These are phyloP conservation scores for Trichogramma pretiosum DNA, from an alignment of 1,140 invertebrate species.

Conservation along the genomic window DNA sequence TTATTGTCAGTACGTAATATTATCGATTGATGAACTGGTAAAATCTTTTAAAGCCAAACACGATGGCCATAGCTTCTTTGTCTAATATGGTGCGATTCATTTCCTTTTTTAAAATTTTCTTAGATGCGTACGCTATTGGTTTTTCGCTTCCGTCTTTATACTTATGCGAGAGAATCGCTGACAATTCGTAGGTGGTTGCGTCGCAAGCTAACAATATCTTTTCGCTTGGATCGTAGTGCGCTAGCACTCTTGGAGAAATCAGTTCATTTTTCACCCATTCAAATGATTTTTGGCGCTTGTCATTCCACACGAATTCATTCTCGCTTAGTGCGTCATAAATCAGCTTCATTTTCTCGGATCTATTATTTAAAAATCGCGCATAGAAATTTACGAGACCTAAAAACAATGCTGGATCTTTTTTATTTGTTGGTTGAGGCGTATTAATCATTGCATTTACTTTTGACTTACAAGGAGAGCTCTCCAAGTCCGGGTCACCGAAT, in stretches of 20 bases:
- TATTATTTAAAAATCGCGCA: background rate
- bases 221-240: background rate
- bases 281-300: background rate
- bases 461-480: no score
- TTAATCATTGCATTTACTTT: background rate
- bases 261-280: slow-evolving; percentile 4
- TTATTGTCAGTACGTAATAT: slow-evolving; percentile 35
- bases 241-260: background rate
- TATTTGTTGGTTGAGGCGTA: background rate
- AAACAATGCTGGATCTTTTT: background rate
- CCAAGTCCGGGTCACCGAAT: no score
- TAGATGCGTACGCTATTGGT: slow-evolving; percentile 42
- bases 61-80: slow-evolving; percentile 40
- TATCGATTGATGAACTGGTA: slow-evolving; percentile 38
- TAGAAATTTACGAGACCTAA: background rate
- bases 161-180: slow-evolving; percentile 41
- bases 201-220: background rate
- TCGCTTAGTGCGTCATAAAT: background rate
- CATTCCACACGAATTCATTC: background rate
- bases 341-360: background rate
- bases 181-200: slow-evolving; percentile 39
- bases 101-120: slow-evolving; percentile 39
- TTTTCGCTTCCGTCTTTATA: slow-evolving; percentile 31
- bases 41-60: slow-evolving; percentile 38
- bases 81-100: slow-evolving; percentile 41